A percentile compares a stretch with the other conserved stretches of the same genome.
Conservation (phyloP, 64 coral and sea anemone genomes). For the Montipora capricornis region DNA sequence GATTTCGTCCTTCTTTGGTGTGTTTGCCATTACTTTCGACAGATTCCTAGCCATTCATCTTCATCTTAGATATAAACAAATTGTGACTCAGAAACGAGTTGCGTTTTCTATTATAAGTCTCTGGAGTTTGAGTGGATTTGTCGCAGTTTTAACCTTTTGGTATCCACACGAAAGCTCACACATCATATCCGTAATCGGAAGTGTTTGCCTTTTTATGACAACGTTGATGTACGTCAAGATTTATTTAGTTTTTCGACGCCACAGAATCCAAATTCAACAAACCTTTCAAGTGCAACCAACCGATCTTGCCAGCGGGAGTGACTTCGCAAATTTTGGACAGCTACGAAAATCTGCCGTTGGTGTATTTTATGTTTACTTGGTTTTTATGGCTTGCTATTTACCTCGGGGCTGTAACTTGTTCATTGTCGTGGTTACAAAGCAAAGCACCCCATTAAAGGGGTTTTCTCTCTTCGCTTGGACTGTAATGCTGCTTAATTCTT, state of each 20-base stretch:
- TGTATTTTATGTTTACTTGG: slow-evolving; percentile 14
- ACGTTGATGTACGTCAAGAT: slow-evolving; percentile 4
- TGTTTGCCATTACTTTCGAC: slow-evolving; percentile 1
- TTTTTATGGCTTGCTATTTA: slow-evolving; percentile 32
- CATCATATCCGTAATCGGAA: neutral
- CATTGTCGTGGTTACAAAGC: neutral
- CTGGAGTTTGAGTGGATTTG: slow-evolving; percentile 2
- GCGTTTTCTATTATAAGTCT: neutral
- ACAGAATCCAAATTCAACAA: slow-evolving; percentile 6
- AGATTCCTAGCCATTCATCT: slow-evolving; percentile 14
- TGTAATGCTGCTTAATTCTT: slow-evolving; percentile 30
- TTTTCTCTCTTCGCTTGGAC: slow-evolving; percentile 25
- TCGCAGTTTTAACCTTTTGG: neutral
- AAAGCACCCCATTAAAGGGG: neutral
- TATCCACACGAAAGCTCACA: neutral
- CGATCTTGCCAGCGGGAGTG: neutral
- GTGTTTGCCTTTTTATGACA: neutral
- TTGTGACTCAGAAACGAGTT: neutral
- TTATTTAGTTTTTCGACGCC: slow-evolving; percentile 37
- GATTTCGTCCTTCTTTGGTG: slow-evolving; percentile 14
- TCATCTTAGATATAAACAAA: slow-evolving; percentile 16
- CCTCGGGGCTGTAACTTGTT: slow-evolving; percentile 1
- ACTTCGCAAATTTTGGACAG: neutral
- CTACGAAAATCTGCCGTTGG: neutral
- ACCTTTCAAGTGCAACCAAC: neutral